Percentiles rank a stretch among this genome's conserved stretches.
phyloP scores from a whole-genome alignment of 2,113 vertebrate genomes.

The Semnornis frantzii region DNA sequence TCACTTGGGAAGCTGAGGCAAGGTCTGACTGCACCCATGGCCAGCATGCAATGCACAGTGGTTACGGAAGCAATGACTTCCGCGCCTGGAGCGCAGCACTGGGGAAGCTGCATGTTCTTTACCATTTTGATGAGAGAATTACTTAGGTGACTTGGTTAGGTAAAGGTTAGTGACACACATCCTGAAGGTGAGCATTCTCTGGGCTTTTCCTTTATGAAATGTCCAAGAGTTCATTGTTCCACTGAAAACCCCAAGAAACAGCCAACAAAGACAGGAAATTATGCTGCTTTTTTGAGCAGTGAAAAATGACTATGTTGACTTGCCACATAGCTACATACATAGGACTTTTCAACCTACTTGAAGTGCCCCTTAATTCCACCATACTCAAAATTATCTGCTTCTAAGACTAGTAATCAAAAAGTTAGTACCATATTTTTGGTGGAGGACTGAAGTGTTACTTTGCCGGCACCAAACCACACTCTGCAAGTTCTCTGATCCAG shows the following conservation, averaged over 20 bases:
- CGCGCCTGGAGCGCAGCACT: fast-evolving
- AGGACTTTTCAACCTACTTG: neutral
- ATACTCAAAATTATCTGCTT: neutral
- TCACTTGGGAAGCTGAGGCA: fast-evolving
- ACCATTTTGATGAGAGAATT: neutral
- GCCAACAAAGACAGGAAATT: slow-evolving; percentile 58
- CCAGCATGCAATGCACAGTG: neutral
- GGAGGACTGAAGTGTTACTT: neutral
- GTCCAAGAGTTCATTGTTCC: neutral
- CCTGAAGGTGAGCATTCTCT: slow-evolving; percentile 17
- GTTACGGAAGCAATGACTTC: neutral
- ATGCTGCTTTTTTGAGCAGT: slow-evolving; percentile 16
- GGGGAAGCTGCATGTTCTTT: neutral
- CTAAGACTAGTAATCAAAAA: neutral
- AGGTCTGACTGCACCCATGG: neutral
- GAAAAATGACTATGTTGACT: neutral
- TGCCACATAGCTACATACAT: neutral
- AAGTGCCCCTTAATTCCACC: neutral
- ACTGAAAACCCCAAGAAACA: neutral
- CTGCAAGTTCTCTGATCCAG: neutral
- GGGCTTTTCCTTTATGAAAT: neutral
- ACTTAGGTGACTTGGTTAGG: slow-evolving; percentile 6
- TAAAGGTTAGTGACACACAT: slow-evolving; percentile 12
- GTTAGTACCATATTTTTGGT: neutral
- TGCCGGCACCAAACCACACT: neutral